Base-by-base conservation (phyloP, 1,140 invertebrate species). In the Frieseomelitta varia region DNA sequence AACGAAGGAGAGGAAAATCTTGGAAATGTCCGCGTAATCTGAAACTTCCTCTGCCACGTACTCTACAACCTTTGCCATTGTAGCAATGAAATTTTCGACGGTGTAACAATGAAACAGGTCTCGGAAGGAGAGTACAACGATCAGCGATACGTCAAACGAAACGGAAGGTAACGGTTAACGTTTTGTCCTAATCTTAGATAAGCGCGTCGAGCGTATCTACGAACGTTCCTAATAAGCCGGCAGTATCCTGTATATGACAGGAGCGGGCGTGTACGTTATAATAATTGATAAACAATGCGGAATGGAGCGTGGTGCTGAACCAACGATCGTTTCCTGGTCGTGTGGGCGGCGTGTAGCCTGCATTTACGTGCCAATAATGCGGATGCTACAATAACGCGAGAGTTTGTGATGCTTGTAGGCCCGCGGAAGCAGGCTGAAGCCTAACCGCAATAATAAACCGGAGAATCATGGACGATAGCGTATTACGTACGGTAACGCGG, bases 231-330 rank as follows among this genome's bases (percentile, higher is more conserved):
- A 84, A 17, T 55, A 63, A 84, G 53, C 56, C 19, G 19, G 51
- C 55, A 19, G 19, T 80, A 67, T 73, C 58, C 58, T 39, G n/a
- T 68, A 68, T 67, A 65, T 47, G 73, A 78, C 74, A 63, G 67
- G 74, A 67, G 67, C 68, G 65, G 61, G 74, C 80, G 69, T 83
- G 71, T 68, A 87, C 85, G 86, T 90, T 88, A 90, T 88, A 87
- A 90, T 90, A 91, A 91, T 91, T 88, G 88, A 91, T 91, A 91
- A 91, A 91, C 90, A 91, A 91, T 91, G 86, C 85, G 88, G 89
- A 89, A 79, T 79, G 78, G 83, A 84, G 77, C 58, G 78, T n/a
- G 78, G 53, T 34, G 58, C 30, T 21, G 82, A 77, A 88, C 61
- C 69, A 82, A 68, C 39, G 79, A 81, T 88, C 81, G 85, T 87